Evolutionary conservation across 2,888 invertebrate species (phyloP).

Genomic region (Eristalis intricaria): DNA sequence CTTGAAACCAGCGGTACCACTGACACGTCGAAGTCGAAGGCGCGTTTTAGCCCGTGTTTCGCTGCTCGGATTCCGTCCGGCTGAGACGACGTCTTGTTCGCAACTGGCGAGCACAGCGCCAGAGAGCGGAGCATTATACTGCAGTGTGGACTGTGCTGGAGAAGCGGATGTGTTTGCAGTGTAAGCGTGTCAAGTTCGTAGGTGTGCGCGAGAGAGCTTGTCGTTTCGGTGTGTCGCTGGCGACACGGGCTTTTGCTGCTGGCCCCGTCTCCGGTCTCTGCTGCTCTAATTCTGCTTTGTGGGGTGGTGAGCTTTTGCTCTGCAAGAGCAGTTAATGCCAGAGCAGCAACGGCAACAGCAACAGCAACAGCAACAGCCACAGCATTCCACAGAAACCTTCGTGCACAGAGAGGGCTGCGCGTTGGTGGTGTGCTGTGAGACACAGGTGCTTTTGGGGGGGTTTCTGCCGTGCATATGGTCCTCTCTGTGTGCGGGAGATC

Average conservation of each 20-base stretch:
- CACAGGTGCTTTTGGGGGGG: slow-evolving; percentile 53
- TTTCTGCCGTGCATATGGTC: slow-evolving; percentile 9
- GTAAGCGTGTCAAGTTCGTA: slow-evolving; percentile 67
- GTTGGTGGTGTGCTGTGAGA: slow-evolving; percentile 4
- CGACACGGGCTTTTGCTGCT: slow-evolving; percentile 31
- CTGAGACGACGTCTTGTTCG: slow-evolving; percentile 56
- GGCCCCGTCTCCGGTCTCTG: background rate
- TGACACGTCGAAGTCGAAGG: background rate
- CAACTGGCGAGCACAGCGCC: slow-evolving; percentile 42
- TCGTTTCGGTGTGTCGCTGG: background rate
- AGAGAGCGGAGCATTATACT: slow-evolving; percentile 61
- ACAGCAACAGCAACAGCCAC: background rate
- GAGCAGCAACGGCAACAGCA: slow-evolving; percentile 38
- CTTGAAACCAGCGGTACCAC: background rate
- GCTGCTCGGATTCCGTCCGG: slow-evolving; percentile 6
- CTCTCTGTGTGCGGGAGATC: background rate
- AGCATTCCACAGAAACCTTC: background rate
- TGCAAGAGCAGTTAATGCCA: slow-evolving; percentile 34
- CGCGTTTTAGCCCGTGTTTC: background rate
- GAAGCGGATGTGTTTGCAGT: slow-evolving; percentile 59
- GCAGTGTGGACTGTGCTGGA: slow-evolving; percentile 27
- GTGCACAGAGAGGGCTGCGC: slow-evolving; percentile 24
- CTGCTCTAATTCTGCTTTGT: slow-evolving; percentile 18
- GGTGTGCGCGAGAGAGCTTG: slow-evolving; percentile 52
- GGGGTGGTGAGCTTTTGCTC: slow-evolving; percentile 60